A percentile compares a stretch with the other conserved stretches of the same genome.
Evolutionary conservation across 1,140 invertebrate genomes (phyloP).

Genomic region (Plectrocnemia conspersa): DNA sequence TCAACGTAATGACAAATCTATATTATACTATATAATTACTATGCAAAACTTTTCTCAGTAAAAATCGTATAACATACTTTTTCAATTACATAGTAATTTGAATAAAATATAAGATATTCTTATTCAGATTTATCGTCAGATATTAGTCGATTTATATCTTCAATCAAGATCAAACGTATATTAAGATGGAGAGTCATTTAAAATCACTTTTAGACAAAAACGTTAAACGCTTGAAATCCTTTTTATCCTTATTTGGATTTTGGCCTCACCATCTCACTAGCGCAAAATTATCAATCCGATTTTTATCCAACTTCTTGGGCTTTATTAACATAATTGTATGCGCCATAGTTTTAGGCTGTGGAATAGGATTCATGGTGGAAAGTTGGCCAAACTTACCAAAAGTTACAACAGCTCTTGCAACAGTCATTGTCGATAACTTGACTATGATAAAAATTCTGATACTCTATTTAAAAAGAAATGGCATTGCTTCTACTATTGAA

Average conservation of each 20-base stretch:
- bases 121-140: too few species aligned
- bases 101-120: too few species aligned
- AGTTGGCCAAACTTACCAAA: constrained; percentile 15
- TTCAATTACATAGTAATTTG: too few species aligned
- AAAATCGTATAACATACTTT: too few species aligned
- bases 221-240: not conserved
- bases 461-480: constrained; percentile 1
- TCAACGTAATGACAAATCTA: too few species aligned
- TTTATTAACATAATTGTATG: constrained; percentile 17
- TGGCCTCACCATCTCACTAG: constrained; percentile 10
- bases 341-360: constrained; percentile 6
- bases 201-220: too few species aligned
- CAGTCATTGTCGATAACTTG: constrained; percentile 9
- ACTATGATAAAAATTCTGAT: constrained; percentile 11
- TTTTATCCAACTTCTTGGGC: not conserved
- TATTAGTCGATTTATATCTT: too few species aligned
- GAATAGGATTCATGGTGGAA: constrained; percentile 3
- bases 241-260: not conserved
- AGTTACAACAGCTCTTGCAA: constrained; percentile 8
- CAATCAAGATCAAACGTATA: too few species aligned
- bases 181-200: too few species aligned
- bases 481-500: not conserved
- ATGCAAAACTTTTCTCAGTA: too few species aligned
- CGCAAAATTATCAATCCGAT: not conserved
- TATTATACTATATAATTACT: too few species aligned